Evolutionary conservation across 2,888 invertebrate species (phyloP).

Genomic region (Oxytorus armatus): DNA sequence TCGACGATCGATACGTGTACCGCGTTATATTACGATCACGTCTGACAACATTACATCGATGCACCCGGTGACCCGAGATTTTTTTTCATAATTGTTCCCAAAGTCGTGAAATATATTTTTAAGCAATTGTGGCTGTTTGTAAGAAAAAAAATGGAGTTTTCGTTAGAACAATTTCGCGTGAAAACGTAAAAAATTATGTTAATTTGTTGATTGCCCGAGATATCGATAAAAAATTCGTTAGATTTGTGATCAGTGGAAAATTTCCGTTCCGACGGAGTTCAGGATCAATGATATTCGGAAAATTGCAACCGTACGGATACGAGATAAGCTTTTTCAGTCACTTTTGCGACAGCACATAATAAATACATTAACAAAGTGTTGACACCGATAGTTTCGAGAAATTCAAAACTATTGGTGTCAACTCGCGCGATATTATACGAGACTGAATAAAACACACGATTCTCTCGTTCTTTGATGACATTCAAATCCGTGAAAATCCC

Average conservation of each 20-base stretch:
- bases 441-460: conserved; percentile 1
- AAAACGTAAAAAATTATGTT: too few relatives aligned
- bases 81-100: too few relatives aligned
- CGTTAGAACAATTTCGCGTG: too few relatives aligned
- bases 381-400: not conserved
- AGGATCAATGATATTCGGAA: not conserved
- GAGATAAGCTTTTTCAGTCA: not conserved
- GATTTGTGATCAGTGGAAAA: too few relatives aligned
- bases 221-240: too few relatives aligned
- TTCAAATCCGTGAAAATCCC: conserved; percentile 62
- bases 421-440: not conserved
- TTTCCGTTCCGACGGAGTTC: not conserved
- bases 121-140: too few relatives aligned
- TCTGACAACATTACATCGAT: conserved; percentile 18
- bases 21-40: conserved; percentile 30
- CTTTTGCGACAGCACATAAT: not conserved
- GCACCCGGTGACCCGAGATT: not conserved
- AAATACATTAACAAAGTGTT: too few relatives aligned
- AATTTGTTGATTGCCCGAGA: too few relatives aligned
- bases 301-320: not conserved
- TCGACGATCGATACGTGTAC: not conserved
- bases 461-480: conserved; percentile 38
- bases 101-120: too few relatives aligned
- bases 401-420: not conserved
- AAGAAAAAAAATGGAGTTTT: too few relatives aligned